Base-by-base conservation (phyloP, 2,888 invertebrate species). In the Ochlodes sylvanus region DNA sequence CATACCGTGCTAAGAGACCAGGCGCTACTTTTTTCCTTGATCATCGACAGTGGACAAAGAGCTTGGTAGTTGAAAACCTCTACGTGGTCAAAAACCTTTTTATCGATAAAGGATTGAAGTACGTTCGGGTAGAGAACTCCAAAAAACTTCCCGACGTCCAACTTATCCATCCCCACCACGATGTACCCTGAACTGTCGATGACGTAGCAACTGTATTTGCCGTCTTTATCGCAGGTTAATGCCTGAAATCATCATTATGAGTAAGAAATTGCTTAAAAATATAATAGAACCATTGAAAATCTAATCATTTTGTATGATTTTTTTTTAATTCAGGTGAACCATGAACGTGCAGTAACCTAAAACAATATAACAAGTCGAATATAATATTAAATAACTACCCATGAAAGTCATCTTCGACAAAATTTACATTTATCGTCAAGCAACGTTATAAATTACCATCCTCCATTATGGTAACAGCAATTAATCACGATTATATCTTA, bases 181-280 rank as follows among this genome's bases (percentile, higher is more conserved):
- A 98, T 94, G 84, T 98, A 99, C 0, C 98, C 99, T 77, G 98
- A 98, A 83, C 97, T 97, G 83, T 99, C 99, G 52, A 99, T 94
- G n/a, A 99, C 94, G 83, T 97, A 98, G 82, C 98, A 99, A 72
- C 96, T 96, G 73, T 96, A 92, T 55, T 94, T 92, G 7, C 76
- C 71, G 34, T 94, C 94, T n/a, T 94, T 92, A 41, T 83, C 79
- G 68, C 94, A 95, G 76, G 74, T 93, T 80, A 89, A 78, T 17
- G 85, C 87, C 90, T 92, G 76, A 44, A 75, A 65, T 14, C 5
- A 34, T 15, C 10, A 5, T 17, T 38, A 38, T 10, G 10, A 9
- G 9, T 38, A 38, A 10, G 12, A 38, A 38, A 38, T 38, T 0
- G 9, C 10, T 12, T 12, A 38, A 12, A 38, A 38, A 12, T 12